Percentiles rank a stretch among this genome's conserved stretches.
These are phyloP conservation scores for Pampus argenteus DNA, from an alignment of 2,797 vertebrate genomes.

Conservation along the genomic window DNA sequence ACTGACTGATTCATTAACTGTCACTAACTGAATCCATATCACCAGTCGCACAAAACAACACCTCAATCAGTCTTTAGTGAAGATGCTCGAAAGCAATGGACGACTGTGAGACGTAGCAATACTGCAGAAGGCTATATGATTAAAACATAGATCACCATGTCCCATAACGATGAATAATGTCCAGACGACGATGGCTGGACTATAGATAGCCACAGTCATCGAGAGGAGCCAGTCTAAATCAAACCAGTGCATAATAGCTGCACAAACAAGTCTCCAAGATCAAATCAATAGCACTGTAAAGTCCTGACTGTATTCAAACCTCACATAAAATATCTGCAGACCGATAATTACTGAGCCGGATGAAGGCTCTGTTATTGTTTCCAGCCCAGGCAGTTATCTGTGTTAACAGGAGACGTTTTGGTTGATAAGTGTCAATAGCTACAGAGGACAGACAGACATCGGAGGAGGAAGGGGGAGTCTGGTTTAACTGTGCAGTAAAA, in stretches of 20 bases:
- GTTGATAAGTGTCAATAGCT: conserved; percentile 57
- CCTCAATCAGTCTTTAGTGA: background rate
- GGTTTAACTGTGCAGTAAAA: conserved; percentile 65
- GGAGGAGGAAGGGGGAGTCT: conserved; percentile 48
- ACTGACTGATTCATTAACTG: conserved; percentile 20
- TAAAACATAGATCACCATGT: conserved; percentile 45
- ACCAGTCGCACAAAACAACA: conserved; percentile 10
- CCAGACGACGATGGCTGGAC: conserved; percentile 38
- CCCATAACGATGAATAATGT: conserved; percentile 49
- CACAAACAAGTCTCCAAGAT: conserved; percentile 61
- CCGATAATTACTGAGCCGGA: conserved; percentile 42
- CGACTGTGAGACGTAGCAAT: conserved; percentile 2
- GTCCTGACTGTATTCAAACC: conserved; percentile 49
- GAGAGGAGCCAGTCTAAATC: conserved; percentile 52
- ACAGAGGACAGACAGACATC: conserved; percentile 55
- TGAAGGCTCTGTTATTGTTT: conserved; percentile 45
- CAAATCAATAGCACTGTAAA: conserved; percentile 60
- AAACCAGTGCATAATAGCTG: conserved; percentile 42
- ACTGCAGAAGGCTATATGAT: conserved; percentile 37
- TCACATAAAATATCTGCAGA: conserved; percentile 53
- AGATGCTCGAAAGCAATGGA: conserved; percentile 1
- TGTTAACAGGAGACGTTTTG: conserved; percentile 27
- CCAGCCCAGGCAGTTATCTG: conserved; percentile 30
- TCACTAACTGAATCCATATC: conserved; percentile 7
- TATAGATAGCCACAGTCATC: conserved; percentile 28